Conservation (phyloP, 2,888 invertebrate genomes). For the Cremastinae sp. region DNA sequence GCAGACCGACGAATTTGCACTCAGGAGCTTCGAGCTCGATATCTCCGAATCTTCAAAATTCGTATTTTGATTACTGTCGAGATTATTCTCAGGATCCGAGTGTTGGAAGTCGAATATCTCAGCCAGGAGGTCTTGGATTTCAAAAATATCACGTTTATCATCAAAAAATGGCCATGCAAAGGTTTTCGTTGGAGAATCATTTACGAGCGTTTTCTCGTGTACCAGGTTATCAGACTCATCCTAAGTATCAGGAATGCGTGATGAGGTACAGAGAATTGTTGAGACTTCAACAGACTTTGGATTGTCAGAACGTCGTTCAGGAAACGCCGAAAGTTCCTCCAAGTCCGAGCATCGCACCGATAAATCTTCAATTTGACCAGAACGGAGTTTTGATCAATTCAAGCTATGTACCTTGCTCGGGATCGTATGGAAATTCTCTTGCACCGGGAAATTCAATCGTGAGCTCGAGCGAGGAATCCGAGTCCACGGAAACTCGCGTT, state of each 20-base stretch:
- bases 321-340: constrained; percentile 66
- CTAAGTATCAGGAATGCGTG: constrained; percentile 76
- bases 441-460: background rate
- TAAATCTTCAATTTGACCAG: constrained; percentile 78
- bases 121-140: constrained; percentile 65
- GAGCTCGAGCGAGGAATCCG: no score
- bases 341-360: constrained; percentile 68
- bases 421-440: background rate
- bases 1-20: constrained; percentile 18
- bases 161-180: constrained; percentile 73
- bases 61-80: constrained; percentile 63
- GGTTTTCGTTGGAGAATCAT: constrained; percentile 74
- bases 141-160: constrained; percentile 75
- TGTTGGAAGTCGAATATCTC: constrained; percentile 62
- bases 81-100: constrained; percentile 65
- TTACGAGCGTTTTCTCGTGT: constrained; percentile 72
- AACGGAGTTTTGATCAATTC: constrained; percentile 77
- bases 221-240: constrained; percentile 76
- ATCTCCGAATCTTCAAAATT: constrained; percentile 62
- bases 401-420: constrained; percentile 65
- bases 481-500: no score
- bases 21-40: constrained; percentile 58
- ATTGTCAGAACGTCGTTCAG: constrained; percentile 73
- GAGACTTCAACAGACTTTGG: constrained; percentile 73
- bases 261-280: constrained; percentile 73